Conservation (phyloP, 2,888 invertebrate genomes). For the Sinhomidia bicolor region DNA sequence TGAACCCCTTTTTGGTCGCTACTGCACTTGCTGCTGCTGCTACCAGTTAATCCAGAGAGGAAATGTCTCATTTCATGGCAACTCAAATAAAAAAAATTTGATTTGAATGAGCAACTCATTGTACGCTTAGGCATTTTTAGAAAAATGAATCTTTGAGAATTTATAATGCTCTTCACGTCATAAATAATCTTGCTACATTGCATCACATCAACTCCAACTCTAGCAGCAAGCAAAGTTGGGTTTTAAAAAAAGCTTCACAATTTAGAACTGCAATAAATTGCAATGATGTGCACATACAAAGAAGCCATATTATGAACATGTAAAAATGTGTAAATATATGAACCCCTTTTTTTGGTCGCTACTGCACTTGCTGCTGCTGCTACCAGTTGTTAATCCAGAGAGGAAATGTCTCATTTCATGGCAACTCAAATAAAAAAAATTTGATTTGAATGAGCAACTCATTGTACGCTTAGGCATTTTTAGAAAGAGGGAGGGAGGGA, state of each 20-base stretch:
- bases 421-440: background rate
- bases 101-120: background rate
- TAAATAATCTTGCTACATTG: conserved; percentile 33
- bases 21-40: background rate
- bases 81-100: background rate
- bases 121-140: too few relatives aligned
- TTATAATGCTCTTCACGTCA: conserved; percentile 51
- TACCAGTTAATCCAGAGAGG: conserved; percentile 7
- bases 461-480: too few relatives aligned
- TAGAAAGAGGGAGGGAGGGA: conserved; percentile 23
- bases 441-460: background rate
- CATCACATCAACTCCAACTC: background rate
- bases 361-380: background rate
- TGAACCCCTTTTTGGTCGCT: background rate
- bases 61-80: conserved; percentile 56
- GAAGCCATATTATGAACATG: too few relatives aligned
- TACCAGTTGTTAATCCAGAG: background rate
- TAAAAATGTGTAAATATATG: background rate
- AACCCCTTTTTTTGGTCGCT: background rate
- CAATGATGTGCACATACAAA: too few relatives aligned
- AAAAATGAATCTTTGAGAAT: conserved; percentile 62
- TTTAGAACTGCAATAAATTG: too few relatives aligned
- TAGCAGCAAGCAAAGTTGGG: background rate
- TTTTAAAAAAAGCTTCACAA: too few relatives aligned
- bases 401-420: conserved; percentile 62